Conservation (phyloP, 2,113 vertebrate species). For the Uria aalge region DNA sequence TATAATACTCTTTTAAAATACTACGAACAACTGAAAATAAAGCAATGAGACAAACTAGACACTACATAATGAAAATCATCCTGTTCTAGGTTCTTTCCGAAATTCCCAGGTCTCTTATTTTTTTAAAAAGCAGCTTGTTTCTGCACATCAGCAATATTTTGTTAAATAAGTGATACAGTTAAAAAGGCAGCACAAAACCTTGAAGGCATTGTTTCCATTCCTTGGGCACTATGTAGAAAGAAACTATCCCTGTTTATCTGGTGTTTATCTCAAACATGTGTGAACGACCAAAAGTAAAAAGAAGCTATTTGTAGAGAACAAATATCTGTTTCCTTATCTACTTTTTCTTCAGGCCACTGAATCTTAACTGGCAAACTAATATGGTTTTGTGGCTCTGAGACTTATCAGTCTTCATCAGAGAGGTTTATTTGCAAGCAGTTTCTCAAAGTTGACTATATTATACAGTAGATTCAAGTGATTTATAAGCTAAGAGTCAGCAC, state of each 20-base stretch:
- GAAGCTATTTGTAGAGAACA: slow-evolving; percentile 21
- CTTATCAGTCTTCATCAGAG: slow-evolving; percentile 44
- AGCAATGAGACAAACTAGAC: not conserved
- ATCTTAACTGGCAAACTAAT: slow-evolving; percentile 43
- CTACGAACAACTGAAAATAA: not conserved
- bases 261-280: not conserved
- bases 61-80: not conserved
- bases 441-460: not conserved
- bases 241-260: not conserved
- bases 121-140: not conserved
- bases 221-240: not conserved
- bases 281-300: not conserved
- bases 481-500: slow-evolving; percentile 32
- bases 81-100: not conserved
- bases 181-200: not conserved
- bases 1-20: not conserved
- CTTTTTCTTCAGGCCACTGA: slow-evolving; percentile 20
- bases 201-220: not conserved
- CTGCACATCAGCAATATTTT: not conserved
- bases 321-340: slow-evolving; percentile 38
- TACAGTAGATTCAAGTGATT: slow-evolving; percentile 1
- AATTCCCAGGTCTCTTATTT: not conserved
- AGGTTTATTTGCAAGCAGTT: slow-evolving; percentile 50
- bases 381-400: slow-evolving; percentile 19
- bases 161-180: not conserved